Conservation (phyloP, 2,888 invertebrate genomes). For the Agrochola lychnidis region DNA sequence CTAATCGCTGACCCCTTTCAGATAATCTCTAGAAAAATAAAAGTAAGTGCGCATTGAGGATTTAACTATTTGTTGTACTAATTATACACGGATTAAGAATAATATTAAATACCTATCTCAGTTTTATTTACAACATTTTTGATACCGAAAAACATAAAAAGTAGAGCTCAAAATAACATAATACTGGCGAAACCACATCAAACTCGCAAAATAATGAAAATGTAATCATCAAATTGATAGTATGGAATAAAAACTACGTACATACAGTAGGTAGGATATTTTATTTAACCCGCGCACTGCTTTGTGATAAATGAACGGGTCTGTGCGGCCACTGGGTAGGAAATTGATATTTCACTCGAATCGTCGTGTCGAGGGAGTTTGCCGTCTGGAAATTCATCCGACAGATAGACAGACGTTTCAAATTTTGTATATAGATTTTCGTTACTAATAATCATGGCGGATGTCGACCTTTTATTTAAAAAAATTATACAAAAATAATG, state of each 20-base stretch:
- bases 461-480: not conserved
- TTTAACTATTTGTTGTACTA: not conserved
- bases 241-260: conserved; percentile 40
- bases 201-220: conserved; percentile 20
- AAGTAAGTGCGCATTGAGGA: not conserved
- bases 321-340: conserved; percentile 77
- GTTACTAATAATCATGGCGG: conserved; percentile 40
- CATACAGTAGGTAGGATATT: conserved; percentile 63
- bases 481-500: not conserved
- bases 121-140: not conserved
- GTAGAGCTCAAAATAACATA: not conserved
- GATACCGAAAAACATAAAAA: conserved; percentile 4
- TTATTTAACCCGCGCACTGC: conserved; percentile 74
- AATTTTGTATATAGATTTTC: conserved; percentile 61
- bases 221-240: conserved; percentile 57
- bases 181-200: not conserved
- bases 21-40: not conserved
- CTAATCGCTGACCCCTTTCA: not conserved
- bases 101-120: not conserved
- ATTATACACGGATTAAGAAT: not conserved
- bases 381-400: conserved; percentile 63
- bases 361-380: conserved; percentile 69
- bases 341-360: conserved; percentile 87
- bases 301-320: conserved; percentile 80
- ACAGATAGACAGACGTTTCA: conserved; percentile 63